phyloP scores from a whole-genome alignment of 2,113 vertebrate genomes.

The Shinisaurus crocodilurus region DNA sequence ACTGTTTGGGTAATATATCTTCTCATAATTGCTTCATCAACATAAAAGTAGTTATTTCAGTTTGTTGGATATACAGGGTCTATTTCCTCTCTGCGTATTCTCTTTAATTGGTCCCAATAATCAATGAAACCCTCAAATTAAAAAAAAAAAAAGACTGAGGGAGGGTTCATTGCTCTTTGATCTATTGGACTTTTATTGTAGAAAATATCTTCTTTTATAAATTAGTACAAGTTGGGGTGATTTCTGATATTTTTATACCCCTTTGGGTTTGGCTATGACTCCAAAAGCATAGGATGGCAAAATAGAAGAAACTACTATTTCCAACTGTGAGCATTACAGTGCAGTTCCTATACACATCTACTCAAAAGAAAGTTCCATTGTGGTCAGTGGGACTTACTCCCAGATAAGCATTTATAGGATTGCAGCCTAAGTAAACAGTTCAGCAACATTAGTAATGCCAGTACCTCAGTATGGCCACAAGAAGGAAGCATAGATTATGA shows the following conservation, averaged over 20 bases:
- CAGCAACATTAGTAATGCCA: neutral
- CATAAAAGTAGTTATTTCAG: neutral
- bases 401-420: neutral
- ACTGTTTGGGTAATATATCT: neutral
- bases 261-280: neutral
- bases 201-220: neutral
- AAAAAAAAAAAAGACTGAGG: neutral
- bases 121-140: neutral
- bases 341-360: neutral
- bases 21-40: neutral
- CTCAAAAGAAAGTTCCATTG: neutral
- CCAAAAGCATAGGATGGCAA: neutral
- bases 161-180: neutral
- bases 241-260: neutral
- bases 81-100: neutral
- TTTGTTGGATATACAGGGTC: too few species aligned
- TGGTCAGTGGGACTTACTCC: neutral
- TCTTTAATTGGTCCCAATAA: neutral
- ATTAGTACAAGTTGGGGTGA: neutral
- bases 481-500: neutral
- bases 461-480: conserved; percentile 4
- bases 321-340: neutral
- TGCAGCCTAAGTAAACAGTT: neutral
- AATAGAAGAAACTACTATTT: neutral
- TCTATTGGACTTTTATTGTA: neutral